Conservation (phyloP, 2,113 vertebrate genomes). For the Oreotrochilus melanogaster region DNA sequence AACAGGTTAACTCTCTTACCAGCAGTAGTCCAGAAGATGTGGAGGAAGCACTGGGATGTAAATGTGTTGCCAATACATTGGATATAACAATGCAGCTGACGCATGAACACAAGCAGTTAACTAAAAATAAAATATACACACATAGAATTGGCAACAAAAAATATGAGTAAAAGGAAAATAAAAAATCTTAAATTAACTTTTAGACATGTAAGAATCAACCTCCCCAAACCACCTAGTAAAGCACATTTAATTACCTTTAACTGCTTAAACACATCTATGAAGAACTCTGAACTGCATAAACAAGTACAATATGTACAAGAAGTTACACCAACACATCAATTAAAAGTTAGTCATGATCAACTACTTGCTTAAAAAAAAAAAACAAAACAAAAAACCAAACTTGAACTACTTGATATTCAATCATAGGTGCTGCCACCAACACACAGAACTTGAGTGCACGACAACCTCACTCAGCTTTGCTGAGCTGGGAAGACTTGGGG, state of each 20-base stretch:
- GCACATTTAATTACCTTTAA: not conserved
- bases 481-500: not conserved
- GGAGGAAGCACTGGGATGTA: conserved; percentile 97
- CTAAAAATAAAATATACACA: conserved; percentile 72
- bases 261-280: not conserved
- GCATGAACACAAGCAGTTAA: conserved; percentile 97
- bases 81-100: conserved; percentile 91
- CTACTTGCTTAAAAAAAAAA: not conserved
- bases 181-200: not conserved
- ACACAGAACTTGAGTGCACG: not conserved
- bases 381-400: not conserved
- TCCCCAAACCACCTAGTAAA: not conserved
- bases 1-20: conserved; percentile 82
- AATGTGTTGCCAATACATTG: conserved; percentile 99
- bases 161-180: not conserved
- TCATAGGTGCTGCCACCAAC: not conserved
- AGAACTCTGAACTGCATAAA: not conserved
- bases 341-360: not conserved
- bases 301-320: not conserved
- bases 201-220: not conserved
- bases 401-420: not conserved
- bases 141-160: conserved; percentile 36
- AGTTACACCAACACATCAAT: not conserved
- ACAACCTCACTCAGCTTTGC: fast-evolving
- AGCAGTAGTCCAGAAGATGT: conserved; percentile 98